phyloP scores from a whole-genome alignment of 1,140 invertebrate genomes.

The Heliconius melpomene region DNA sequence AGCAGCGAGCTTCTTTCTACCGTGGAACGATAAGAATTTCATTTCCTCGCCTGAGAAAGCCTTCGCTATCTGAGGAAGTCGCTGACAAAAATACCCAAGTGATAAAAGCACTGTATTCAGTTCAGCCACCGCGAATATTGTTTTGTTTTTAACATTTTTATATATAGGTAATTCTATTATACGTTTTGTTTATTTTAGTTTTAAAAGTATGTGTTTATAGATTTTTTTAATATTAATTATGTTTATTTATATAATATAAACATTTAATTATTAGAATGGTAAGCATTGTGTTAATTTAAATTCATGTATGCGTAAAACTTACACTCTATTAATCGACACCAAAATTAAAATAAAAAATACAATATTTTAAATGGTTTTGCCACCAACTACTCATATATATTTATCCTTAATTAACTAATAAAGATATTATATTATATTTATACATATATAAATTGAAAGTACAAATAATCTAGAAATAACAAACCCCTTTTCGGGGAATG shows the following conservation, averaged over 20 bases:
- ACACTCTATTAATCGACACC: no score
- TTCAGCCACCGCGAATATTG: slow-evolving; percentile 56
- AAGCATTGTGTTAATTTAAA: no score
- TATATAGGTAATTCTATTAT: not conserved
- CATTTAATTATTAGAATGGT: not conserved
- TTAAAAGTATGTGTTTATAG: not conserved
- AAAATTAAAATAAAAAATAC: no score
- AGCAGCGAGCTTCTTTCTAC: slow-evolving; percentile 71
- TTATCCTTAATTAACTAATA: not conserved
- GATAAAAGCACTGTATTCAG: slow-evolving; percentile 75
- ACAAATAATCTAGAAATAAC: not conserved
- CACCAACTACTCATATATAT: no score
- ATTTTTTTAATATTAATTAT: not conserved
- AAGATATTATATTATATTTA: not conserved
- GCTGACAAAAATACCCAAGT: slow-evolving; percentile 77
- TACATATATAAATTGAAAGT: no score
- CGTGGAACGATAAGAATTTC: slow-evolving; percentile 79
- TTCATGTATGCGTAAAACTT: no score
- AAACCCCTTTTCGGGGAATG: slow-evolving; percentile 55
- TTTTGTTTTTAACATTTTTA: slow-evolving; percentile 29
- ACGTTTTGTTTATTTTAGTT: slow-evolving; percentile 48
- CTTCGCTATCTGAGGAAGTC: slow-evolving; percentile 73
- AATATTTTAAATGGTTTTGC: no score
- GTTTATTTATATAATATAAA: slow-evolving; percentile 25
- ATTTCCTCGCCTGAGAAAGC: slow-evolving; percentile 76